Base-by-base conservation (phyloP, 2,888 invertebrate genomes). In the Pediacus dermestoides region DNA sequence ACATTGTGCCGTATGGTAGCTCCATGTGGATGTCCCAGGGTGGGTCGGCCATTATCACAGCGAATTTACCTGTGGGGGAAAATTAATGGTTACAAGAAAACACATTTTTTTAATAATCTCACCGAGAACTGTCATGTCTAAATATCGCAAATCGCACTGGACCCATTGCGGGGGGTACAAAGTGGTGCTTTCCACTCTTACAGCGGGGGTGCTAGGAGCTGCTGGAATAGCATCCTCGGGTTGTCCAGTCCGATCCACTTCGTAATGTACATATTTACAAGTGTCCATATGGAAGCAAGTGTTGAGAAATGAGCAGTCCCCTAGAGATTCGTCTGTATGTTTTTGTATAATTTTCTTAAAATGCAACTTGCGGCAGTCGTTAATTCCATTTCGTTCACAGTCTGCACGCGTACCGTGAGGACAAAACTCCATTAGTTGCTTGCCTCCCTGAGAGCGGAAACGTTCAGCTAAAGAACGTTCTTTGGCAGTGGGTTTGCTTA, bases 1-100 rank as follows among this genome's bases (percentile, higher is more conserved):
- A 93, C 92, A 97, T 93, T 0, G 96, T 97, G 1, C 95, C 97
- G 66, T 97, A 97, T 0, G 96, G 96, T 28, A 97, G 74, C 70
- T 97, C 96, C 96, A 97, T 97, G 67, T 97, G 96, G 52, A 97
- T 97, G 64, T 97, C 97, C 97, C 96, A 97, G 0, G 96, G 97
- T 0, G 95, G 95, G 69, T 95, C 94, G 16, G 96, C 96, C 97
- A 97, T 97, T 51, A 97, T 91, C 2, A 97, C 95, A 1, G 95
- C 90, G 73, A 95, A 97, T 73, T 97, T 96, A n/a, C 88, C 87
- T 76, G n/a, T n/a, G n/a, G n/a, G n/a, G n/a, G n/a, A 66, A 45
- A 48, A 56, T 27, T 15, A 16, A 16, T n/a, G n/a, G 9, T 8
- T 26, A 9, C 27, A 8, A 10, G 7, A 26, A 6, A 26, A n/a